These are phyloP conservation scores for Caiman crocodilus DNA, from an alignment of 2,797 vertebrate species.

Conservation along the genomic window DNA sequence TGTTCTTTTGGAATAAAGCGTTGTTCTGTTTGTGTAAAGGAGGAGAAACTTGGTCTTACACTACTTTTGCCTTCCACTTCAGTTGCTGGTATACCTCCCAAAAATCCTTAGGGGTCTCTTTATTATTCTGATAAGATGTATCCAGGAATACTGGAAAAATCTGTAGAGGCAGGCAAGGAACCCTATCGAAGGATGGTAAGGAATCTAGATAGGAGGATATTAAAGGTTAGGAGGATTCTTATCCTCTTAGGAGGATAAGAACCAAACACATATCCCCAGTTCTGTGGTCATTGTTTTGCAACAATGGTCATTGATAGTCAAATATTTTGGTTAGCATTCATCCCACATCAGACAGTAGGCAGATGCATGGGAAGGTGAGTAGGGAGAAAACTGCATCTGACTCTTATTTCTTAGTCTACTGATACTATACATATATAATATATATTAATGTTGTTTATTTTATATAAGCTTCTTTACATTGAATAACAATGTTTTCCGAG, in stretches of 20 bases:
- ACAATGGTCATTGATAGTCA: background rate
- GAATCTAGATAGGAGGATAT: background rate
- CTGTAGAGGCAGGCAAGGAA: background rate
- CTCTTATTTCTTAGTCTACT: background rate
- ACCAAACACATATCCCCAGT: background rate
- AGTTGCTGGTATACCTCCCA: background rate
- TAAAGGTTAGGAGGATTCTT: background rate
- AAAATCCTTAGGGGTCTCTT: background rate
- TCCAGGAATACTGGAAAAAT: conserved; percentile 10
- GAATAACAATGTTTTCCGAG: background rate
- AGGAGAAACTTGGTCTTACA: background rate
- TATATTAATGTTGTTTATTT: background rate
- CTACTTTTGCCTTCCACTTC: background rate
- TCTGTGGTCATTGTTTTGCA: background rate
- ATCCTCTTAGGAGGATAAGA: background rate
- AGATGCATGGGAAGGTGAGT: background rate
- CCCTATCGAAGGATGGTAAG: background rate
- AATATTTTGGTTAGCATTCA: background rate
- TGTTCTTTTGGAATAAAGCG: background rate
- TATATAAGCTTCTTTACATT: background rate
- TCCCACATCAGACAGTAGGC: background rate
- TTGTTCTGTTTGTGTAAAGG: background rate
- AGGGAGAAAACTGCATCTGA: background rate
- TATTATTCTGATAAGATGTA: background rate
- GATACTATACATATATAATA: background rate